A percentile compares a stretch with the other conserved stretches of the same genome.
Evolutionary conservation across 2,888 invertebrate species (phyloP).

Genomic region (Ormyrus labotus): DNA sequence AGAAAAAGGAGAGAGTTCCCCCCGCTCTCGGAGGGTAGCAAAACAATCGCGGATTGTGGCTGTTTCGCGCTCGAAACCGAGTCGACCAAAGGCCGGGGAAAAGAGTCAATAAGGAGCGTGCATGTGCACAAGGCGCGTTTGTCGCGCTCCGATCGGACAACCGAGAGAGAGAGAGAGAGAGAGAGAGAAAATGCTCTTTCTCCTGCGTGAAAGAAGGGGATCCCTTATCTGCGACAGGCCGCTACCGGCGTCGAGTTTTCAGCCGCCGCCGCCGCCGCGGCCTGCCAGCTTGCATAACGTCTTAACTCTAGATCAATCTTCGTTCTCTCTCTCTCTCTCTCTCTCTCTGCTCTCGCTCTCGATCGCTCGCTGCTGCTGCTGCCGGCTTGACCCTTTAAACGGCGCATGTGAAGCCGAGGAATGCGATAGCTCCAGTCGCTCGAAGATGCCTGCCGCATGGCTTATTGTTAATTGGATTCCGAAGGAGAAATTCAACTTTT

Average conservation of each 20-base stretch:
- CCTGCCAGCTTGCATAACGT: constrained; percentile 55
- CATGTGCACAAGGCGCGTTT: not conserved
- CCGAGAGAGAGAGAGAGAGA: not conserved
- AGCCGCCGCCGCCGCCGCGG: constrained; percentile 1
- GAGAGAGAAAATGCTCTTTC: constrained; percentile 23
- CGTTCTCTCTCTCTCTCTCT: constrained; percentile 22
- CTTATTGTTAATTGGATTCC: too few relatives aligned
- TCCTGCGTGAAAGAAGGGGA: constrained; percentile 28
- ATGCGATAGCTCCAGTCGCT: not conserved
- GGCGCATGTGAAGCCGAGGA: not conserved
- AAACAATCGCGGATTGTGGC: constrained; percentile 52
- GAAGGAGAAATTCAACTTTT: too few relatives aligned
- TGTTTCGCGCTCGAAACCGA: constrained; percentile 9
- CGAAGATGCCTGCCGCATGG: too few relatives aligned
- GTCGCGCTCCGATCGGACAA: constrained; percentile 12
- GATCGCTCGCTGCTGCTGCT: not conserved
- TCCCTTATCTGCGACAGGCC: constrained; percentile 52
- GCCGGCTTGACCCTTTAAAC: too few relatives aligned
- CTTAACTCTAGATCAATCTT: constrained; percentile 56
- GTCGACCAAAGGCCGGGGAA: constrained; percentile 2
- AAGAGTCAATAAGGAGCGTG: constrained; percentile 44
- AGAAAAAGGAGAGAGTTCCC: not conserved
- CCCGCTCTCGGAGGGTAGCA: constrained; percentile 8
- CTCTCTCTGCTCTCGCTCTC: constrained; percentile 10
- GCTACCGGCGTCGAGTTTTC: constrained; percentile 45